phyloP scores from a whole-genome alignment of 2,888 invertebrate genomes.

The Rugalucina vietnamica region DNA sequence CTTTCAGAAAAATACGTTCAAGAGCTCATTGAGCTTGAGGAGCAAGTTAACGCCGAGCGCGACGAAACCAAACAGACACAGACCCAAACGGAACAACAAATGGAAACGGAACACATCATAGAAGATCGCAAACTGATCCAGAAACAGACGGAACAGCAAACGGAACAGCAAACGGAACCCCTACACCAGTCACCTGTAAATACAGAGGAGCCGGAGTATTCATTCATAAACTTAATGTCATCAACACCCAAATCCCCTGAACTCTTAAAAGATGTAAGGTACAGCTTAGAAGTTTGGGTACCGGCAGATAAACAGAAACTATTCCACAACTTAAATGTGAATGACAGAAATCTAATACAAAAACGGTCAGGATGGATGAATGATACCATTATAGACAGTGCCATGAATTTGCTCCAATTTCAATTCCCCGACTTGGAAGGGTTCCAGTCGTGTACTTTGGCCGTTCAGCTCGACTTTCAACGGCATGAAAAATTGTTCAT shows the following conservation, averaged over 20 bases:
- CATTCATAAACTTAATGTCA: not conserved
- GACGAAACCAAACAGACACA: no score
- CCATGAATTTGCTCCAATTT: not conserved
- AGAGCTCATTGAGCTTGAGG: no score
- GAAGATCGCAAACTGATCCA: no score
- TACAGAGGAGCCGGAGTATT: no score
- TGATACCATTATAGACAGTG: not conserved
- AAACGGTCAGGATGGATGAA: not conserved
- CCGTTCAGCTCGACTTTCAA: not conserved
- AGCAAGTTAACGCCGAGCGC: no score
- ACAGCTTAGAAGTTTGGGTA: no score
- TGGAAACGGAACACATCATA: no score
- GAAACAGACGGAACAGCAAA: no score
- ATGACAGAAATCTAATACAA: not conserved
- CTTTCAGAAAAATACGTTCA: no score
- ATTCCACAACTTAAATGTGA: not conserved
- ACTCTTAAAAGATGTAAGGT: not conserved
- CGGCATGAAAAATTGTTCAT: not conserved
- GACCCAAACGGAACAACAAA: no score
- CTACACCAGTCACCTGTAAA: no score
- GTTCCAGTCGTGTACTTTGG: not conserved
- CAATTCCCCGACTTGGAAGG: not conserved
- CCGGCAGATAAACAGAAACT: not conserved
- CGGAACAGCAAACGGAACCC: no score
- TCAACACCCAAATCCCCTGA: not conserved